A percentile compares a stretch with the other conserved stretches of the same genome.
These are phyloP conservation scores for Dreissena rostriformis DNA, from an alignment of 1,140 invertebrate species.

Conservation along the genomic window DNA sequence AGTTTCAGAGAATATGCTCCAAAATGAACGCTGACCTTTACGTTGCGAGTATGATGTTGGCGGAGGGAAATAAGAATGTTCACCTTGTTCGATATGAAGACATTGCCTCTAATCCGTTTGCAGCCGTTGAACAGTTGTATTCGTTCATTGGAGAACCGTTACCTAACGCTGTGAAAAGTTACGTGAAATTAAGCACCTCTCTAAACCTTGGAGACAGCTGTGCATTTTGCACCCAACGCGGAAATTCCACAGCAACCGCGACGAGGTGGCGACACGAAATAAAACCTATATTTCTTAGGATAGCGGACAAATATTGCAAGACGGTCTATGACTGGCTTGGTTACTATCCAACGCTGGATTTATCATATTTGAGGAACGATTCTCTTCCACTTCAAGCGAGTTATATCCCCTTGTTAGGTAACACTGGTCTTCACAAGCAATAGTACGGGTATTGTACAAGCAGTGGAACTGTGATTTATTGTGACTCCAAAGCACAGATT, in stretches of 20 bases:
- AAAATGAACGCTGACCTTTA: background rate
- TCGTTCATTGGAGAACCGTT: background rate
- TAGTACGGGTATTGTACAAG: too few species aligned
- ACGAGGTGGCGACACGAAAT: conserved; percentile 3
- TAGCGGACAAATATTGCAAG: conserved; percentile 19
- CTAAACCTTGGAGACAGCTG: conserved; percentile 8
- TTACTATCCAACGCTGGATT: background rate
- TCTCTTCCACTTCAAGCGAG: background rate
- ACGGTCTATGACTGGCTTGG: background rate
- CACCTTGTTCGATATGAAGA: conserved; percentile 17
- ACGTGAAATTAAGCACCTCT: conserved; percentile 9
- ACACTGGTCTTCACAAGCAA: too few species aligned
- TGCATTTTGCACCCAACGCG: conserved; percentile 4
- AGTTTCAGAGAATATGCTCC: background rate
- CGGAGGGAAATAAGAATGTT: background rate
- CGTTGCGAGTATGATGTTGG: background rate
- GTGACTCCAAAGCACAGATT: too few species aligned
- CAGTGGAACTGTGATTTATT: too few species aligned
- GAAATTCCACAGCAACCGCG: conserved; percentile 7
- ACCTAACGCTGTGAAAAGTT: background rate
- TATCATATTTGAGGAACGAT: background rate
- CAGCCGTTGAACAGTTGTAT: conserved; percentile 4
- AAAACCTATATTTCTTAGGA: background rate
- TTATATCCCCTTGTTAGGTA: too few species aligned
- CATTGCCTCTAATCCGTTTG: background rate